Conservation (phyloP, 2,888 invertebrate genomes). For the Noctua fimbriata region DNA sequence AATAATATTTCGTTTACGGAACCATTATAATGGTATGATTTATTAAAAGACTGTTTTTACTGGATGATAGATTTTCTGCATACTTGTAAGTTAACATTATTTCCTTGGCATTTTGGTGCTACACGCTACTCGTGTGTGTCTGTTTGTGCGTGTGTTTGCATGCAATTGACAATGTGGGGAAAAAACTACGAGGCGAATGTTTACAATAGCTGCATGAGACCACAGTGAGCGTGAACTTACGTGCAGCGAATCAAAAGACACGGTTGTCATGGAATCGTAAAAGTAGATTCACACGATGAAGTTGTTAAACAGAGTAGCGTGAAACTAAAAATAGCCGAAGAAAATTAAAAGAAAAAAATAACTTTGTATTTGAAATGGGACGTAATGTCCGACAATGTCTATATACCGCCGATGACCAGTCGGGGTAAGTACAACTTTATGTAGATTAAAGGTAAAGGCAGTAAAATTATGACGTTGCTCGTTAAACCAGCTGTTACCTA, state of each 20-base stretch:
- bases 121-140: conserved; percentile 10
- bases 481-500: conserved; percentile 80
- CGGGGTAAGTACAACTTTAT: conserved; percentile 50
- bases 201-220: conserved; percentile 39
- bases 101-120: conserved; percentile 42
- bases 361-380: conserved; percentile 10
- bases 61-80: conserved; percentile 42
- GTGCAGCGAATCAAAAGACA: conserved; percentile 28
- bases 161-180: conserved; percentile 39
- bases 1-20: conserved; percentile 42
- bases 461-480: conserved; percentile 81
- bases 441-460: conserved; percentile 72
- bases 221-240: conserved; percentile 48
- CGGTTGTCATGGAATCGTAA: conserved; percentile 21
- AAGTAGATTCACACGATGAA: conserved; percentile 30
- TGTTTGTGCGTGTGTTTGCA: conserved; percentile 23
- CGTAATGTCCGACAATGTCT: conserved; percentile 4
- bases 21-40: conserved; percentile 43
- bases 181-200: conserved; percentile 31
- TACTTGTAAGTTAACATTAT: conserved; percentile 42
- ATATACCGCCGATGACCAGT: conserved; percentile 27
- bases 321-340: conserved; percentile 15
- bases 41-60: conserved; percentile 31
- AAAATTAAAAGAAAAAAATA: conserved; percentile 3
- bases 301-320: conserved; percentile 25